Conservation (phyloP, 2,113 vertebrate species). For the Zosterops borbonicus region DNA sequence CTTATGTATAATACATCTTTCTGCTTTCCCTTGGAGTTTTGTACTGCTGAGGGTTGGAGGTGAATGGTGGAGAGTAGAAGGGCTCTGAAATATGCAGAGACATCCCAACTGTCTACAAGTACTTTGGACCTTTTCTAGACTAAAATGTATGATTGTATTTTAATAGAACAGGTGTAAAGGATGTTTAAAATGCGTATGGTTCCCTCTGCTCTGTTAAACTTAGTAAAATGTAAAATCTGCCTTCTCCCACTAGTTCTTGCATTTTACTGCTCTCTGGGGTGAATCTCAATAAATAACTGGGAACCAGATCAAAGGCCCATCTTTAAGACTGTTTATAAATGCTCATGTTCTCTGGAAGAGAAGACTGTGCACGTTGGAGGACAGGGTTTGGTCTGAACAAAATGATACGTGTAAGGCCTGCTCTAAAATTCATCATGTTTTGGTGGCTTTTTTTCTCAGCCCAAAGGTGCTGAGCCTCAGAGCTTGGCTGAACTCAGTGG, state of each 20-base stretch:
- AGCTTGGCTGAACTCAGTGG: not conserved
- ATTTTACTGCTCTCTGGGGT: constrained; percentile 45
- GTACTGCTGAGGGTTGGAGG: not conserved
- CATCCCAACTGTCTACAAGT: not conserved
- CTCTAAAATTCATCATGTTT: not conserved
- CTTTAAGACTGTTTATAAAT: not conserved
- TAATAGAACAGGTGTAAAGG: not conserved
- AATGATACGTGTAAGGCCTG: not conserved
- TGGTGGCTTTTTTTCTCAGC: not conserved
- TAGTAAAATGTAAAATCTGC: constrained; percentile 13
- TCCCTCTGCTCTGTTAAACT: not conserved
- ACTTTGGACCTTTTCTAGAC: not conserved
- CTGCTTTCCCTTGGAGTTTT: not conserved
- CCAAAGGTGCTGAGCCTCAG: not conserved
- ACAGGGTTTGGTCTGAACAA: not conserved
- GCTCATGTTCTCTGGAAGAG: not conserved
- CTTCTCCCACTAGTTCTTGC: constrained; percentile 6
- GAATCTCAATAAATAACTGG: constrained; percentile 54
- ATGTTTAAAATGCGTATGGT: not conserved
- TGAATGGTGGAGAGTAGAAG: not conserved
- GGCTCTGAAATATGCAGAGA: not conserved
- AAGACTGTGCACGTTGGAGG: not conserved
- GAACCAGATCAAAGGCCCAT: constrained; percentile 63
- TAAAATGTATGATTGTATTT: not conserved
- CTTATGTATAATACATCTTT: not conserved